A percentile compares a stretch with the other conserved stretches of the same genome.
These are phyloP conservation scores for Atta cephalotes DNA, from an alignment of 1,140 invertebrate species.

Conservation along the genomic window DNA sequence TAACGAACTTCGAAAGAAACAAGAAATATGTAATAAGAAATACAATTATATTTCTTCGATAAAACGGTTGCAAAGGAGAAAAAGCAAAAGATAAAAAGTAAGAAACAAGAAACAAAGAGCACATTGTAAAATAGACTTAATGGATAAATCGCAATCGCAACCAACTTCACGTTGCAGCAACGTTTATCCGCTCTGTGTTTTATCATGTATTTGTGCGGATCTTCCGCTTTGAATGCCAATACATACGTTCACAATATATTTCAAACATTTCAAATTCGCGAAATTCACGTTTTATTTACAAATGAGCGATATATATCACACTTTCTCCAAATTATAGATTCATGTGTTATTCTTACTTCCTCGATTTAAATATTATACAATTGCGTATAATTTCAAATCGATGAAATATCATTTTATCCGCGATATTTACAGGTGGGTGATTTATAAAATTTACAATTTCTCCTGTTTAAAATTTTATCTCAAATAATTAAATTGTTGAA, in stretches of 20 bases:
- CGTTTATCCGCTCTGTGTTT: neutral
- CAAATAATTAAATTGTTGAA: neutral
- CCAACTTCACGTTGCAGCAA: neutral
- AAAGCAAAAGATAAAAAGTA: too few species aligned
- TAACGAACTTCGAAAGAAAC: too few species aligned
- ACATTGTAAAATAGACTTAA: too few species aligned
- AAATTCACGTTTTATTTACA: neutral
- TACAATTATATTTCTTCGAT: too few species aligned
- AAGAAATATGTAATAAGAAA: too few species aligned
- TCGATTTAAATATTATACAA: neutral
- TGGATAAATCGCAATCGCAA: neutral
- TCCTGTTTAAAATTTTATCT: neutral
- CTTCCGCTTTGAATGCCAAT: neutral
- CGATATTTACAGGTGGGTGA: neutral
- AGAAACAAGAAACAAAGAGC: too few species aligned
- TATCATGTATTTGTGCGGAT: neutral
- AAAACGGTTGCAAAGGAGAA: too few species aligned
- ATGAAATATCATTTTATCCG: neutral
- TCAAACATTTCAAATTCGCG: too few species aligned
- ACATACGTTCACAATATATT: neutral
- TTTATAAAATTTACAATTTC: neutral
- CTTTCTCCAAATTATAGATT: neutral
- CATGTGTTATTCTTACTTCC: neutral
- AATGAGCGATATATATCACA: neutral
- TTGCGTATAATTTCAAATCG: neutral